Evolutionary conservation across 2,113 vertebrate species (phyloP), one percentile per base, ranked within the genome.

Genomic region (Thermophis baileyi): DNA sequence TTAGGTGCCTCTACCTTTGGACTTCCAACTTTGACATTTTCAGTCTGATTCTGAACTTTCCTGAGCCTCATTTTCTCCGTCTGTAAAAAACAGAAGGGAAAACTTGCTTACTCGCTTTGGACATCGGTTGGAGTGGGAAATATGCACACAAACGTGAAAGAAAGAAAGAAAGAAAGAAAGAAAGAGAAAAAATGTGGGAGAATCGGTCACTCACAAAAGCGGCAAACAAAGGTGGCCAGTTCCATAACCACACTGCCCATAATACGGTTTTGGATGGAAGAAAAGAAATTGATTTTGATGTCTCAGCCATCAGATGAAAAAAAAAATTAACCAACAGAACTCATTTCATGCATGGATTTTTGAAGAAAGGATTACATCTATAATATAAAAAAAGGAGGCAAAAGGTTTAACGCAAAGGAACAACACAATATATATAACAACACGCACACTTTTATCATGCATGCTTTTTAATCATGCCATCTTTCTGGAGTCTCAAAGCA

Each of bases 331-430:
- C 92, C 91, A 25, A 86, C 46, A 35, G 46, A 89, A 22, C 24
- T 69, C 47, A 85, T 51, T 55, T 89, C 86, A 40, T 88, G 93
- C 95, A 4, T 1, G n/a, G 35, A 81, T 55, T 55, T 57, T 88
- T 87, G 0, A 54, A 91, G 94, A 94, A 16, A 81, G 12, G 88
- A 63, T 88, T 53, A 87, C 0, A 12, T 92, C 88, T 94, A 53
- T 30, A 88, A 85, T 93, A 81, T 44, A 81, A 35, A 85, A 85
- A 25, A 20, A 4, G 11, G 40, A 89, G 91, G 94, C 12, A 9
- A 49, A 95, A 30, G 30, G 69, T 27, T 88, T 94, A 90, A 89
- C 47, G 90, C 88, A 91, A 81, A 60, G 88, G 90, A 90, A 69
- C 53, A 87, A 60, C 91, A 88, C 35, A 51, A 81, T 90, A 85